These are phyloP conservation scores for Xyrauchen texanus DNA, from an alignment of 2,113 vertebrate genomes.

Conservation along the genomic window DNA sequence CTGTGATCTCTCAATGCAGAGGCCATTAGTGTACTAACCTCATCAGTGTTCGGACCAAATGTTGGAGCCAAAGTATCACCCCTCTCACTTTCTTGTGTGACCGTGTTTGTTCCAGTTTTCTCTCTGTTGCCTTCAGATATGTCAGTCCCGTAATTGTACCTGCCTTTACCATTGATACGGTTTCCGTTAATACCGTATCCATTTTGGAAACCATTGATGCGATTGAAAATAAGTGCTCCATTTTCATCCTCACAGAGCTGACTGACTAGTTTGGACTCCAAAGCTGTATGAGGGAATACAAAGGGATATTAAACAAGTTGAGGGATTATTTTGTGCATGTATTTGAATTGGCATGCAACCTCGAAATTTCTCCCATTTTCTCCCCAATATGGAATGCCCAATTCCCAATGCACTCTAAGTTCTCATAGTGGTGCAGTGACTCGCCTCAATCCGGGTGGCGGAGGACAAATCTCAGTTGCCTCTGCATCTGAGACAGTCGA, in stretches of 20 bases:
- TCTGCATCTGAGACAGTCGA: too few relatives aligned
- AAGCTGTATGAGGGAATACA: constrained; percentile 64
- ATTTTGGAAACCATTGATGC: constrained; percentile 65
- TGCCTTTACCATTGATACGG: constrained; percentile 20
- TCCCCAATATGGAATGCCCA: too few relatives aligned
- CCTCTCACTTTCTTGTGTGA: neutral
- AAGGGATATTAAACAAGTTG: too few relatives aligned
- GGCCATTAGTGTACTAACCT: neutral
- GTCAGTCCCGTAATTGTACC: constrained; percentile 37
- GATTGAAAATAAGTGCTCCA: constrained; percentile 79
- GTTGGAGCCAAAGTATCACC: constrained; percentile 21
- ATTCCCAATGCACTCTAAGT: too few relatives aligned
- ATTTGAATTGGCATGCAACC: too few relatives aligned
- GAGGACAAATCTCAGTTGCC: too few relatives aligned
- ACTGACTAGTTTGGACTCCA: constrained; percentile 87
- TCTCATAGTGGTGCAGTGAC: too few relatives aligned
- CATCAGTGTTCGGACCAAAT: constrained; percentile 18
- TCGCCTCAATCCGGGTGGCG: too few relatives aligned
- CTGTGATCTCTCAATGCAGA: too few relatives aligned
- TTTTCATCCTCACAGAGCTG: constrained; percentile 92
- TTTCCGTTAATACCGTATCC: constrained; percentile 59
- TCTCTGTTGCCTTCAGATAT: constrained; percentile 59
- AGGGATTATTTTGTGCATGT: too few relatives aligned
- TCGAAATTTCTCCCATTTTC: too few relatives aligned
- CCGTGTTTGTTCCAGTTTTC: constrained; percentile 56